Base-by-base conservation (phyloP, 2,888 invertebrate species). In the Acrobasis suavella region DNA sequence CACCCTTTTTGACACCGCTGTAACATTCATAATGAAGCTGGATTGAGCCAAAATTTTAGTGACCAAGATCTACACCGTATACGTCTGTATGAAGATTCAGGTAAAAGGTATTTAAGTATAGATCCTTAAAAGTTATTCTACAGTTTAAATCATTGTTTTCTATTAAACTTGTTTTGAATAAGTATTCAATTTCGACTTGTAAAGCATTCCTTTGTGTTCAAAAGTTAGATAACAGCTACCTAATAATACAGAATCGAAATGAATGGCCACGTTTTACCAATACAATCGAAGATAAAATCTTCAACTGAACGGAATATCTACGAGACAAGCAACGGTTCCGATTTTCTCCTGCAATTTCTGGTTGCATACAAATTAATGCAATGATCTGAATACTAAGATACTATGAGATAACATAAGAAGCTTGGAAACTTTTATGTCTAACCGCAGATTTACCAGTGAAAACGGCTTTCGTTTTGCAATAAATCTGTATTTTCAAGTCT, bases 281-380 rank as follows among this genome's bases (percentile, higher is more conserved):
- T 46, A 46, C 46, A 42, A 42, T 56, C 2, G 42, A 14, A 56
- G 42, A 56, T 56, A 42, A 14, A 56, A 56, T 56, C 56, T 56
- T 7, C 22, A 22, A 52, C 6, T 14, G 42, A 17, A 52, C n/a
- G 9, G 42, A 46, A 60, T 37, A 50, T 60, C 7, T 42, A 51
- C n/a, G 38, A 51, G 38, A 51, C 60, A 59, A 50, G 5, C 12
- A 17, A 37, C 54, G 9, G 42, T 60, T 51, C 39, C 51, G 39
- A 60, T 60, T 60, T 42, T 60, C 39, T 52, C 42, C 50, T 39
- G n/a, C 51, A 38, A 17, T 60, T 16, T 9, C 39, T 60, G 10
- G 42, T 51, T 60, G 60, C 60, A 60, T 60, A 60, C 42, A 51
- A 51, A 60, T 52, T 16, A 60, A 51, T 17, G 60, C 60, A 60